A percentile compares a stretch with the other conserved stretches of the same genome.
These are phyloP conservation scores for Hydra vulgaris DNA, from an alignment of 30 jellyfish, hydroid and myxozoan species.

Conservation along the genomic window DNA sequence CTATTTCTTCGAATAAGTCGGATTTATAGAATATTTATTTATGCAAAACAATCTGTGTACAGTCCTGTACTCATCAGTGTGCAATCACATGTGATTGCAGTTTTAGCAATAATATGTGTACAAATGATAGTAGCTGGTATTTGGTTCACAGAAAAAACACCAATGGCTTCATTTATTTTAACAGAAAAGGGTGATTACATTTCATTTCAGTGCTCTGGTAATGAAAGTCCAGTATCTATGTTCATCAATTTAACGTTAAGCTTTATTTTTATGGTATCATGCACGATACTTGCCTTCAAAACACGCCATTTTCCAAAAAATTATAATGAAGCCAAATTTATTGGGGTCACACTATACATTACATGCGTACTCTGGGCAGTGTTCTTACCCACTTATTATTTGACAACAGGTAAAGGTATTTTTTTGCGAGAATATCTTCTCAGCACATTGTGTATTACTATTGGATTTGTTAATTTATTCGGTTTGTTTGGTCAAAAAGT, in stretches of 20 bases:
- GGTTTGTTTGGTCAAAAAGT: slow-evolving; percentile 91
- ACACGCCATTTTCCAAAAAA: slow-evolving; percentile 77
- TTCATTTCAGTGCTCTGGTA: slow-evolving; percentile 22
- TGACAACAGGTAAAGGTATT: slow-evolving; percentile 21
- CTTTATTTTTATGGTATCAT: slow-evolving; percentile 47
- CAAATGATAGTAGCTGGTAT: slow-evolving; percentile 47
- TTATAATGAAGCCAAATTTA: slow-evolving; percentile 70
- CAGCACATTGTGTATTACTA: slow-evolving; percentile 32
- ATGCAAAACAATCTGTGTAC: slow-evolving; percentile 43
- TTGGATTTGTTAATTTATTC: slow-evolving; percentile 57
- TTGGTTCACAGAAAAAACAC: slow-evolving; percentile 40
- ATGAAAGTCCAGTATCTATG: slow-evolving; percentile 36
- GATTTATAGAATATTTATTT: slow-evolving; percentile 49
- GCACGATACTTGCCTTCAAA: slow-evolving; percentile 67
- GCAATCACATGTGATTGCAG: slow-evolving; percentile 38
- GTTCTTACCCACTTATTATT: slow-evolving; percentile 35
- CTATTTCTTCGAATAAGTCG: slow-evolving; percentile 49
- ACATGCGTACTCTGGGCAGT: slow-evolving; percentile 78
- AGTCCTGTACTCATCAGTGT: slow-evolving; percentile 59
- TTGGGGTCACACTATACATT: slow-evolving; percentile 63
- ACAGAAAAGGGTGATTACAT: slow-evolving; percentile 1
- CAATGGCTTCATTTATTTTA: slow-evolving; percentile 16
- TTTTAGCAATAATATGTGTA: slow-evolving; percentile 35
- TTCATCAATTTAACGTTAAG: slow-evolving; percentile 40
- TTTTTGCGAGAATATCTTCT: slow-evolving; percentile 39